These are phyloP conservation scores for Pteria penguin DNA, from an alignment of 2,888 invertebrate species.

Conservation along the genomic window DNA sequence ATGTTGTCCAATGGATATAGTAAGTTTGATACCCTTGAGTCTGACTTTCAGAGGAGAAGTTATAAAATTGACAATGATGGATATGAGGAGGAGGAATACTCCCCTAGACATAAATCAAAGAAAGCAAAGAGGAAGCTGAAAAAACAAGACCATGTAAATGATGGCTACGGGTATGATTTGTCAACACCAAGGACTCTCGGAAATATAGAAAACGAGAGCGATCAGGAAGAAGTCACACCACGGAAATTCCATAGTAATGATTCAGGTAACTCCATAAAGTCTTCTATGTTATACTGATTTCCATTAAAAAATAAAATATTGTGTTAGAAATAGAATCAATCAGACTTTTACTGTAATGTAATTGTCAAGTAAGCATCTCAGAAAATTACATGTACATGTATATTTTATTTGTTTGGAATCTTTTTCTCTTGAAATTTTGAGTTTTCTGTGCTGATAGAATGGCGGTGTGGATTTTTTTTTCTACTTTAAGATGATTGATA, in stretches of 20 bases:
- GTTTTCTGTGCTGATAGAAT: too few relatives aligned
- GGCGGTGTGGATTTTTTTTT: too few relatives aligned
- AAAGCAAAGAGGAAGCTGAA: conserved; percentile 34
- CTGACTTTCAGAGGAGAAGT: conserved; percentile 11
- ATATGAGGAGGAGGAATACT: conserved; percentile 21
- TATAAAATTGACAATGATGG: conserved; percentile 9
- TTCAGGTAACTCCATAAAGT: neutral
- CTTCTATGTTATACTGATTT: too few relatives aligned
- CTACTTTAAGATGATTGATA: too few relatives aligned
- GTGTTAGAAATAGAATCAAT: too few relatives aligned
- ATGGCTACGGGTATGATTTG: conserved; percentile 30
- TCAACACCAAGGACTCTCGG: conserved; percentile 25
- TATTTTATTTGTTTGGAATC: too few relatives aligned
- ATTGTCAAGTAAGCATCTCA: too few relatives aligned
- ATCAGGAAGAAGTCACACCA: conserved; percentile 2
- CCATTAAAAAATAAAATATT: too few relatives aligned
- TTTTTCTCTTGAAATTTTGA: too few relatives aligned
- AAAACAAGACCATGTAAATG: conserved; percentile 13
- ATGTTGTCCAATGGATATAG: conserved; percentile 31
- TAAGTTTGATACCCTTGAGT: conserved; percentile 16
- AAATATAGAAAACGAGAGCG: neutral
- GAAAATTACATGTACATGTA: too few relatives aligned
- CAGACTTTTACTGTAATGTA: too few relatives aligned
- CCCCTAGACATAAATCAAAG: conserved; percentile 31
- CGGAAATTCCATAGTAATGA: neutral